A percentile compares a stretch with the other conserved stretches of the same genome.
Conservation (phyloP, 2,888 invertebrate species). For the Cephus rjabovi region DNA sequence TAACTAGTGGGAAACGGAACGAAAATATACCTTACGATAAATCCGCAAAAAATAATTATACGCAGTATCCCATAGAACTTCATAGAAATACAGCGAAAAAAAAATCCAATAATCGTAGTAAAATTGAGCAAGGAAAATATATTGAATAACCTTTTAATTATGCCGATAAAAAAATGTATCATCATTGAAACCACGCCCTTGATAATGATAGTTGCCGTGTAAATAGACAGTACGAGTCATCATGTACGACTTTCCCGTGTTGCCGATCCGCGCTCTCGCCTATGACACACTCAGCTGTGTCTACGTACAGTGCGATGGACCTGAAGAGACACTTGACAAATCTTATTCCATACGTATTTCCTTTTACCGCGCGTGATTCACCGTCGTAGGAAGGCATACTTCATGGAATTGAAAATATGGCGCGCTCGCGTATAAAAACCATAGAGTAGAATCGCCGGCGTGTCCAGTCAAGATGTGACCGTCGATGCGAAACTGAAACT, state of each 20-base stretch:
- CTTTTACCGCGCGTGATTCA: conserved; percentile 23
- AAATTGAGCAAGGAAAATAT: background rate
- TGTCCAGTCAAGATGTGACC: background rate
- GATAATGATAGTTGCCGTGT: background rate
- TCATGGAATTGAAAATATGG: conserved; percentile 26
- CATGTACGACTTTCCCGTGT: conserved; percentile 14
- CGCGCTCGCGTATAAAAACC: background rate
- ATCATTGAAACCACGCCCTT: background rate
- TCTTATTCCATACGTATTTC: background rate
- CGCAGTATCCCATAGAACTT: background rate
- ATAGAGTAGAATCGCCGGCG: background rate
- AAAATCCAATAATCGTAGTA: background rate
- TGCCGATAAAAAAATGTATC: background rate
- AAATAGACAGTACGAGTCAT: conserved; percentile 16
- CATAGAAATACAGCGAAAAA: background rate
- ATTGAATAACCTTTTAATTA: background rate
- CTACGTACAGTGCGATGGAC: background rate
- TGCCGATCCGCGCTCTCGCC: conserved; percentile 13
- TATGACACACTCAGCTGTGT: background rate
- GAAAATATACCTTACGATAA: conserved; percentile 32
- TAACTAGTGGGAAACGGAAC: conserved; percentile 48
- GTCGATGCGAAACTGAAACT: background rate
- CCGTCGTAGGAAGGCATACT: conserved; percentile 27
- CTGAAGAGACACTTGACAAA: conserved; percentile 8
- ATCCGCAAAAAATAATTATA: background rate